Evolutionary conservation across 2,113 vertebrate species (phyloP).

Genomic region (Nymphicus hollandicus): DNA sequence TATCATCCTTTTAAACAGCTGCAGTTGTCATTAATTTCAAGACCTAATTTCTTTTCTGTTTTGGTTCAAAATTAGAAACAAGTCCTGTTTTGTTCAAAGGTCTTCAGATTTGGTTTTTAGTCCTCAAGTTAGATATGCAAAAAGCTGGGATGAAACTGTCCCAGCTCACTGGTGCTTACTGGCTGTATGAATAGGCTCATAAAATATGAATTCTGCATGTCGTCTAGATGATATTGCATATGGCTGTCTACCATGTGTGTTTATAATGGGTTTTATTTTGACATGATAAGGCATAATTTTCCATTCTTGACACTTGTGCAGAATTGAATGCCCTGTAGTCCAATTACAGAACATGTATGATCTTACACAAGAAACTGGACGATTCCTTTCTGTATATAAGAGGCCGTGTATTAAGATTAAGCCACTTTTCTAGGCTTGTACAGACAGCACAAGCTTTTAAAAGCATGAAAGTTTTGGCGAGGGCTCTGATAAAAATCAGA

Average conservation of each 20-base stretch:
- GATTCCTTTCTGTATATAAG: background rate
- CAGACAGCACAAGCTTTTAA: background rate
- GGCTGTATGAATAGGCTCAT: background rate
- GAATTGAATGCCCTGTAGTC: background rate
- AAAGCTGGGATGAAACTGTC: background rate
- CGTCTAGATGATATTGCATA: background rate
- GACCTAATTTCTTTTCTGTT: background rate
- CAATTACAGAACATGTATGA: background rate
- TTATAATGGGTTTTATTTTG: background rate
- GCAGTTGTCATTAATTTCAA: background rate
- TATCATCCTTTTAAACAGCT: background rate
- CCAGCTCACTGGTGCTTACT: background rate
- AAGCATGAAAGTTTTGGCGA: conserved; percentile 12
- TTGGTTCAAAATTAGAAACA: background rate
- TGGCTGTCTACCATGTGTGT: background rate
- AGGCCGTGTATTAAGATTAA: background rate
- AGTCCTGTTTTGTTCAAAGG: background rate
- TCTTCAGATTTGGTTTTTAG: background rate
- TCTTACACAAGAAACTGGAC: background rate
- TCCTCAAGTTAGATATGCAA: background rate
- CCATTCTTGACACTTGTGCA: background rate
- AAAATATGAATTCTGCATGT: background rate
- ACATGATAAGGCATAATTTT: background rate
- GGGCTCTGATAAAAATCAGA: conserved; percentile 45
- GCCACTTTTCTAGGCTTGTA: background rate